Percentiles rank a stretch among this genome's conserved stretches.
phyloP scores from a whole-genome alignment of 2,113 vertebrate species.

The Coregonus clupeaformis region DNA sequence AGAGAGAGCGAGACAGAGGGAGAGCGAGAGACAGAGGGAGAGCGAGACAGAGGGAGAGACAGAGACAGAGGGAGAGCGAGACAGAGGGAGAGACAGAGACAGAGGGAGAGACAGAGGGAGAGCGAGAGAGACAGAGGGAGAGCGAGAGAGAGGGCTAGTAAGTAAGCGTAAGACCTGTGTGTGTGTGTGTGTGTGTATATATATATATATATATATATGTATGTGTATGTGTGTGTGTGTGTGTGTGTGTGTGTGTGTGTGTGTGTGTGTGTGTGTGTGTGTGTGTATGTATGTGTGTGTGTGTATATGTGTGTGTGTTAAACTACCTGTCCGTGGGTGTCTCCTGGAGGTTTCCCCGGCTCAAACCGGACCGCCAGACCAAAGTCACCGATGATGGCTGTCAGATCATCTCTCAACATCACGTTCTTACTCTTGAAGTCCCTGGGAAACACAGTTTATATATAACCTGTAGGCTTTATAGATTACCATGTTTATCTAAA shows the following conservation, averaged over 20 bases:
- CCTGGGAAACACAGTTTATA: conserved; percentile 47
- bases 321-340: conserved; percentile 94
- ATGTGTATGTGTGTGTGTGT: no score
- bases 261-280: no score
- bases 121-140: no score
- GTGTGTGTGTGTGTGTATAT: conserved; percentile 1
- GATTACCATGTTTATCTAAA: neutral
- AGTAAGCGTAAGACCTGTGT: neutral
- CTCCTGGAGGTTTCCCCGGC: conserved; percentile 94
- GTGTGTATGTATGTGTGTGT: no score
- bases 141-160: neutral
- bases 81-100: no score
- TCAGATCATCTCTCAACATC: conserved; percentile 90
- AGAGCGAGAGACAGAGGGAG: neutral
- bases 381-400: conserved; percentile 93
- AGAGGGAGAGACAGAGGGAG: no score
- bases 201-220: no score
- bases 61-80: no score
- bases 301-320: no score
- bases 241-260: no score
- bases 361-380: conserved; percentile 95
- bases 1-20: neutral
- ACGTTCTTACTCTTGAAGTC: conserved; percentile 99
- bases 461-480: no score
- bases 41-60: no score